A percentile compares a stretch with the other conserved stretches of the same genome.
phyloP scores from a whole-genome alignment of 37 sponge, comb jelly and placozoan species.

The Beroe forskalii region DNA sequence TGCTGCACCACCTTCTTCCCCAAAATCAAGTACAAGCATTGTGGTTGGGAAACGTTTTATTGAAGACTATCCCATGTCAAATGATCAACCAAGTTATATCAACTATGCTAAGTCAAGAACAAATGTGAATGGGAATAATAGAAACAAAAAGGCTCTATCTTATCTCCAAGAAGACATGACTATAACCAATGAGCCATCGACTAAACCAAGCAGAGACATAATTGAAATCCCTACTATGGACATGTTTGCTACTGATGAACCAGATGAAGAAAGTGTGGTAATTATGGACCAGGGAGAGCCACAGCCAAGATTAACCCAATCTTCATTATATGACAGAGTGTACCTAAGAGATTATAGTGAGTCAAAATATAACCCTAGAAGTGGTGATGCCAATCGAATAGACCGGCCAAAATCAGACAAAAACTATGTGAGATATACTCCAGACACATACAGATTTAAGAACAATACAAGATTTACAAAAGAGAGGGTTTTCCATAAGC shows the following conservation, averaged over 20 bases:
- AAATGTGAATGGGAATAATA: neutral
- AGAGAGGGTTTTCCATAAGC: neutral
- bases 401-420: neutral
- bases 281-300: neutral
- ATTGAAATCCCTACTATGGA: neutral
- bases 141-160: neutral
- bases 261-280: constrained; percentile 38
- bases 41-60: constrained; percentile 12
- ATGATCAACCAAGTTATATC: neutral
- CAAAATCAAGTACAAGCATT: neutral
- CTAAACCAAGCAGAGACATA: neutral
- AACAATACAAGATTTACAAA: neutral
- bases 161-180: constrained; percentile 45
- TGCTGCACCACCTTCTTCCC: constrained; percentile 27
- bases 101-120: constrained; percentile 23
- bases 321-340: neutral
- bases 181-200: neutral
- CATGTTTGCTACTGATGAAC: constrained; percentile 37
- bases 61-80: neutral
- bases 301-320: neutral
- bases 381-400: neutral
- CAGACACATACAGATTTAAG: constrained; percentile 6
- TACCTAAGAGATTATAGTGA: constrained; percentile 20
- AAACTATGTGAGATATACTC: neutral
- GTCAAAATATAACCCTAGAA: neutral